phyloP scores from a whole-genome alignment of 2,888 invertebrate species.

The Trachelus iudaicus region DNA sequence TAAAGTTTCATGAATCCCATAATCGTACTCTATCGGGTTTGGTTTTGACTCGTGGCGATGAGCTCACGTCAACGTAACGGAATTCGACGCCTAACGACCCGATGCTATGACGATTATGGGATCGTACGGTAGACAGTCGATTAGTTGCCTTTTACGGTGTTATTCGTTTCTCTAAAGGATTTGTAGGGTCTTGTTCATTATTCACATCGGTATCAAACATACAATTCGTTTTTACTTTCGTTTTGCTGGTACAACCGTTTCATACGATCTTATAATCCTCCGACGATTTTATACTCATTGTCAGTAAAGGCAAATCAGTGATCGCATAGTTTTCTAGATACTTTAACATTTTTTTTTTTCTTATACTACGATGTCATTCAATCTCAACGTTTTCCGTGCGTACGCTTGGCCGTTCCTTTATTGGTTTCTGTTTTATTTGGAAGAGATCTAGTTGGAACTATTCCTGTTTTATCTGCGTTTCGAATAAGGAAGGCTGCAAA shows the following conservation, averaged over 20 bases:
- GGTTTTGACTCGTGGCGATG: neutral
- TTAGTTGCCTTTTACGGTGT: neutral
- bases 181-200: neutral
- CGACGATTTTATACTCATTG: neutral
- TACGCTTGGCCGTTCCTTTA: neutral
- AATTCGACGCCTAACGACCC: neutral
- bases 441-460: neutral
- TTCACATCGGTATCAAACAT: neutral
- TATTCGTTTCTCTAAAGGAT: neutral
- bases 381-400: neutral
- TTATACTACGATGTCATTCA: neutral
- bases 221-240: neutral
- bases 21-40: neutral
- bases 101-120: neutral
- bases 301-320: conserved; percentile 22
- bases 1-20: neutral
- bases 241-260: neutral
- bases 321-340: conserved; percentile 1
- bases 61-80: neutral
- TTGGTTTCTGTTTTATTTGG: neutral
- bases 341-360: conserved; percentile 11
- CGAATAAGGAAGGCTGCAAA: neutral
- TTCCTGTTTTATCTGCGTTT: neutral
- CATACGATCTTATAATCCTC: neutral
- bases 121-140: neutral